A percentile compares a stretch with the other conserved stretches of the same genome.
Evolutionary conservation across 1,140 invertebrate genomes (phyloP).

Genomic region (Octopus sinensis): DNA sequence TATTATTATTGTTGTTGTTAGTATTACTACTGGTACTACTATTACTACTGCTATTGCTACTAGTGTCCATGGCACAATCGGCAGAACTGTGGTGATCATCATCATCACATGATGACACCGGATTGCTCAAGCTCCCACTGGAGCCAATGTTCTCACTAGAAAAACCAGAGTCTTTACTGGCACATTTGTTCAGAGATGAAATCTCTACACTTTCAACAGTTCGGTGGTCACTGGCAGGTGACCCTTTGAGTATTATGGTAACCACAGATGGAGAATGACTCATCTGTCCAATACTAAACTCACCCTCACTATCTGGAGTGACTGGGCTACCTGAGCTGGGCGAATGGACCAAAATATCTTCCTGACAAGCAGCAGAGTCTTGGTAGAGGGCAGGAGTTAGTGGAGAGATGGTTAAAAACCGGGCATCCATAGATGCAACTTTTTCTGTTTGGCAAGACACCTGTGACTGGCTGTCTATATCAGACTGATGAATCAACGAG

Average conservation of each 20-base stretch:
- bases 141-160: conserved; percentile 48
- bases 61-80: neutral
- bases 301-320: conserved; percentile 29
- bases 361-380: neutral
- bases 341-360: conserved; percentile 24
- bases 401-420: neutral
- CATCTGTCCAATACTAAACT: conserved; percentile 19
- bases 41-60: neutral
- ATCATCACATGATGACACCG: conserved; percentile 26
- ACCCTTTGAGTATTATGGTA: conserved; percentile 5
- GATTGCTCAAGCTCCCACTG: conserved; percentile 29
- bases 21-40: neutral
- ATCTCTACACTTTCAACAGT: conserved; percentile 6
- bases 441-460: conserved; percentile 28
- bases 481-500: neutral
- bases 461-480: conserved; percentile 20
- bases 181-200: conserved; percentile 41
- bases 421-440: neutral
- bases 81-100: conserved; percentile 12
- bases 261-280: conserved; percentile 17
- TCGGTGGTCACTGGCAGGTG: conserved; percentile 5
- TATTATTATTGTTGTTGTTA: neutral
- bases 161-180: conserved; percentile 49
- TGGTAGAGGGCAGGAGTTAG: conserved; percentile 4
- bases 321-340: conserved; percentile 34